Base-by-base conservation (phyloP, 2,888 invertebrate species). In the Thumatha senex region DNA sequence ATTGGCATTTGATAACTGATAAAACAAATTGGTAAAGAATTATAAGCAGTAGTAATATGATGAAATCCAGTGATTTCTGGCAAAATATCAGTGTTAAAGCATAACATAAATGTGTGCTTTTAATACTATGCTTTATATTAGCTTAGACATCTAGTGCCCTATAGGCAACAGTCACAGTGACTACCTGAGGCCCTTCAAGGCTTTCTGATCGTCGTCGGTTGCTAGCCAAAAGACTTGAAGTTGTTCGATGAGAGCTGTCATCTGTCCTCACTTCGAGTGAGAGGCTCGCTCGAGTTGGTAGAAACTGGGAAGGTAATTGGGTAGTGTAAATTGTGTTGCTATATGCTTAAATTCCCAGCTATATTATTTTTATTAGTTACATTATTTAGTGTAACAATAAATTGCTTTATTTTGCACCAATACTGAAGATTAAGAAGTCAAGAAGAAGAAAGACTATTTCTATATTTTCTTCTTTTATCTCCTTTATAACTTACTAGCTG, bases 251-350 rank as follows among this genome's bases (percentile, higher is more conserved):
- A 0, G 87, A 80, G 66, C 80, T 74, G 51, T 90, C 89, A 63
- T 89, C 92, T 10, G 92, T 84, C 69, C 93, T 92, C 69, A 93
- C 93, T 78, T 94, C 94, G 55, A 94, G 86, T 33, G 93, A 93
- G 56, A 94, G 84, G 63, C 93, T 94, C 44, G 93, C 93, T 73
- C 94, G 91, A 63, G 93, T 92, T 50, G 93, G 93, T 70, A 92
- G 83, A 62, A 91, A 88, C 93, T 93, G 84, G 62, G 72, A 74
- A 79, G 58, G 42, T 52, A 67, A 66, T 49, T 29, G 55, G 49
- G 47, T 48, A 43, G 15, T 18, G 12, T 12, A 24, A n/a, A 24
- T 7, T n/a, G 5, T 15, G 24, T 24, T 24, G 18, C 5, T 24
- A 24, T 4, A 24, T 24, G 3, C 18, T 24, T 24, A 24, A 24